Evolutionary conservation across 92 coral and sea anemone species (phyloP).

Genomic region (Parazoanthus darwini): DNA sequence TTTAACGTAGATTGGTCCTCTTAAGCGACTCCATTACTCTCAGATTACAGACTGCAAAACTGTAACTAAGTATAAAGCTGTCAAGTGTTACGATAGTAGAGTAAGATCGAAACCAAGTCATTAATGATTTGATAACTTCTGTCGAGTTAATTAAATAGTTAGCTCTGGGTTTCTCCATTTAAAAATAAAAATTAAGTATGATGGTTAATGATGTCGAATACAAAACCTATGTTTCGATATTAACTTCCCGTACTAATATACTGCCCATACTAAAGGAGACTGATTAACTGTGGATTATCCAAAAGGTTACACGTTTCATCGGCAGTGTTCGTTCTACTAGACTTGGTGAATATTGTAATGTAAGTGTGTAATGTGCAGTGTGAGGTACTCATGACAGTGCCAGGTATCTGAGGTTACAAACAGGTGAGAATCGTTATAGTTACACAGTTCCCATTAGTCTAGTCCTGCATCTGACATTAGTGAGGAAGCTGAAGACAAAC

Average conservation of each 20-base stretch:
- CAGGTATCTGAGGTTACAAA: neutral
- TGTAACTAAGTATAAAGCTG: neutral
- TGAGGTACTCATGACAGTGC: neutral
- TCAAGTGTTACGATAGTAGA: neutral
- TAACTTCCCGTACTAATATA: neutral
- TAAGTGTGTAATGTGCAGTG: neutral
- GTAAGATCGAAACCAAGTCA: neutral
- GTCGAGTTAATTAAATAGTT: no score
- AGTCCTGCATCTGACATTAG: constrained; percentile 35
- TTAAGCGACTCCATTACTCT: neutral
- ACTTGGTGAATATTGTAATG: neutral
- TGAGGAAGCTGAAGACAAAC: neutral
- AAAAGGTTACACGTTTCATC: neutral
- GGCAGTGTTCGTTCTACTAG: neutral
- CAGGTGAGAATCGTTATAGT: constrained; percentile 5
- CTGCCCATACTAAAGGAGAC: neutral
- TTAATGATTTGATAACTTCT: no score
- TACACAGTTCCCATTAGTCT: neutral
- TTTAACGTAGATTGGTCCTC: no score
- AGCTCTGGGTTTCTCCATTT: neutral
- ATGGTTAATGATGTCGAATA: neutral
- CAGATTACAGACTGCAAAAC: neutral
- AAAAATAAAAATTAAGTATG: neutral
- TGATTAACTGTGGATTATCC: neutral
- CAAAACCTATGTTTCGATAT: neutral